These are phyloP conservation scores for Psophia crepitans DNA, from an alignment of 2,113 vertebrate species.

Conservation along the genomic window DNA sequence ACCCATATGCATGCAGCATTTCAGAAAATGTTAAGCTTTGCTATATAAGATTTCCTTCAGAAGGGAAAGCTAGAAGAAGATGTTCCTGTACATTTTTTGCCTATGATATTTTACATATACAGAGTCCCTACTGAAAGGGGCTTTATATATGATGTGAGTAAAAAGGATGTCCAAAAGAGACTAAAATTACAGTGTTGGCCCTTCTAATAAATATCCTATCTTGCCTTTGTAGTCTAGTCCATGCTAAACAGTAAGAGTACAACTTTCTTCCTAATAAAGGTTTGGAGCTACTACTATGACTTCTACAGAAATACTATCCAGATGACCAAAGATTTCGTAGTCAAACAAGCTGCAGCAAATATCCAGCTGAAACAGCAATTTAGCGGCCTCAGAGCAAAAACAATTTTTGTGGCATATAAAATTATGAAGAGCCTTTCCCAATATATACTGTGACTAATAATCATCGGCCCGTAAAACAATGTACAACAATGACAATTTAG, in stretches of 20 bases:
- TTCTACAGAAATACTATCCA: slow-evolving; percentile 24
- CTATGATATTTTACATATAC: neutral
- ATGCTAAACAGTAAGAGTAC: neutral
- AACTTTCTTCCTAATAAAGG: slow-evolving; percentile 48
- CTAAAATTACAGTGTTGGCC: neutral
- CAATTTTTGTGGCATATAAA: slow-evolving; percentile 22
- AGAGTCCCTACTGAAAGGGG: neutral
- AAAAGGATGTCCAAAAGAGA: neutral
- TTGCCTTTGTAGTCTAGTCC: neutral
- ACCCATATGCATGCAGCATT: neutral
- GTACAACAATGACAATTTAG: neutral
- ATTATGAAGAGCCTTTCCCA: slow-evolving; percentile 37
- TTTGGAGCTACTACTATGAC: neutral
- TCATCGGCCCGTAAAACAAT: neutral
- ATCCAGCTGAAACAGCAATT: slow-evolving; percentile 50
- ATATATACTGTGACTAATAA: slow-evolving; percentile 35
- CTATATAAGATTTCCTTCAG: neutral
- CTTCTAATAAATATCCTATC: neutral
- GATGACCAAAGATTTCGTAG: slow-evolving; percentile 53
- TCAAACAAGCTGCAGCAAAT: slow-evolving; percentile 55
- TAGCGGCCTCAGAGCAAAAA: neutral
- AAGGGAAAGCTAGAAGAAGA: neutral
- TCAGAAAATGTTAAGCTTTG: neutral
- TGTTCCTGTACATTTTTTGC: neutral
- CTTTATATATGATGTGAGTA: neutral